phyloP scores from a whole-genome alignment of 2,888 invertebrate genomes.

The Apamea epomidion region DNA sequence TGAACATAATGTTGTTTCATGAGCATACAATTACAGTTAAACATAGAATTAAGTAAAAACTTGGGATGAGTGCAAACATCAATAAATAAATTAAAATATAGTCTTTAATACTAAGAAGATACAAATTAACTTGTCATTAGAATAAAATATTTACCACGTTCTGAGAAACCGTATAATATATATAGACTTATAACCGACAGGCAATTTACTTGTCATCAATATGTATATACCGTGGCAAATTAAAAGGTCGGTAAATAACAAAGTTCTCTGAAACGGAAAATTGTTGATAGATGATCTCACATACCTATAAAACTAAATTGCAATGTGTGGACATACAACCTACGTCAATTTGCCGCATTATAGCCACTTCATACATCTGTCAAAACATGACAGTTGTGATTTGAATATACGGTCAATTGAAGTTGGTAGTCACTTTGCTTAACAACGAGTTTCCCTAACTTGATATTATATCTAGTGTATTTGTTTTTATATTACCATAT shows the following conservation, averaged over 20 bases:
- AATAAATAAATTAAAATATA: neutral
- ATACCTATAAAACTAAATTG: neutral
- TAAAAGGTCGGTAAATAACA: slow-evolving; percentile 22
- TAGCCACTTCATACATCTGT: neutral
- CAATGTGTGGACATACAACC: neutral
- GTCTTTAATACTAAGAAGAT: neutral
- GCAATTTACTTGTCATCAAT: slow-evolving; percentile 54
- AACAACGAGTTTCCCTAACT: neutral
- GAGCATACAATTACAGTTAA: too few relatives aligned
- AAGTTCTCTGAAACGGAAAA: slow-evolving; percentile 24
- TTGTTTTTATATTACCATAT: neutral
- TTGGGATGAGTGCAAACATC: neutral
- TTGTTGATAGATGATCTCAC: slow-evolving; percentile 1
- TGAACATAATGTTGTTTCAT: too few relatives aligned
- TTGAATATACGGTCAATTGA: neutral
- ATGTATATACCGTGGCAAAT: slow-evolving; percentile 34
- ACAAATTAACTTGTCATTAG: slow-evolving; percentile 7
- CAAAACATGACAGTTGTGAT: neutral
- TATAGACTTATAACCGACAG: slow-evolving; percentile 4
- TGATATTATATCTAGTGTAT: neutral
- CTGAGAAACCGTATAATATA: slow-evolving; percentile 23
- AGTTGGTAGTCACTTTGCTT: neutral
- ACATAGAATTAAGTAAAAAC: too few relatives aligned
- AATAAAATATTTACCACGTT: slow-evolving; percentile 25
- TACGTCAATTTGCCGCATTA: neutral